Evolutionary conservation across 2,888 invertebrate genomes (phyloP), one percentile per base, ranked within the genome.

Genomic region (Himalopsyche anomala): DNA sequence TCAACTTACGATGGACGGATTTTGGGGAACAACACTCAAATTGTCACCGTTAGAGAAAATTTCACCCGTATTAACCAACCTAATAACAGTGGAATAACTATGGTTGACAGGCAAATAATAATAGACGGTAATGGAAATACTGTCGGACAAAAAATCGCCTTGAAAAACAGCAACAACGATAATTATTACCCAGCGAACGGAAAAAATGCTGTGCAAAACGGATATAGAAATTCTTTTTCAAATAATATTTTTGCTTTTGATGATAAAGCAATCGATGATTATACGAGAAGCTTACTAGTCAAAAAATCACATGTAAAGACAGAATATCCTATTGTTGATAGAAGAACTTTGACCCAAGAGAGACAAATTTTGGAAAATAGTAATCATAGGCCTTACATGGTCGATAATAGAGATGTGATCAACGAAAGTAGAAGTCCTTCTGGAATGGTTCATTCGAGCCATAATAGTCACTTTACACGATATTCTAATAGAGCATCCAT

Each of bases 361-460:
- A 12, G 74, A 36, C 74, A 36, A 38, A 36, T 56, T 56, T 51
- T 51, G 51, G 62, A 12, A 62, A 62, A 74, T 19, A 74, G 15
- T 74, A 38, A 12, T 12, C 19, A 12, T 38, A 38, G 19, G 38
- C 19, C 12, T 3, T 74, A 28, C 12, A 38, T 74, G 2, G 15
- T 12, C 15, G 15, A 11, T 38, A 74, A 36, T 36, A 74, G 36
- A 36, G 15, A 5, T 74, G 0, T 69, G 17, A 36, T 74, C 74
- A 74, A 12, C 8, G 74, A 74, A 11, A 74, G 74, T 74, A 74
- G 38, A 74, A 74, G 12, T 15, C 74, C 38, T 74, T 38, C 74
- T 38, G 74, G 74, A 15, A 74, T 74, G 5, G 6, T 28, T 12
- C 19, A 36, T 62, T 28, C 62, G 12, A 74, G 12, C 1, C 12